phyloP scores from a whole-genome alignment of 2,888 invertebrate genomes.

The Meliscaeva auricollis region DNA sequence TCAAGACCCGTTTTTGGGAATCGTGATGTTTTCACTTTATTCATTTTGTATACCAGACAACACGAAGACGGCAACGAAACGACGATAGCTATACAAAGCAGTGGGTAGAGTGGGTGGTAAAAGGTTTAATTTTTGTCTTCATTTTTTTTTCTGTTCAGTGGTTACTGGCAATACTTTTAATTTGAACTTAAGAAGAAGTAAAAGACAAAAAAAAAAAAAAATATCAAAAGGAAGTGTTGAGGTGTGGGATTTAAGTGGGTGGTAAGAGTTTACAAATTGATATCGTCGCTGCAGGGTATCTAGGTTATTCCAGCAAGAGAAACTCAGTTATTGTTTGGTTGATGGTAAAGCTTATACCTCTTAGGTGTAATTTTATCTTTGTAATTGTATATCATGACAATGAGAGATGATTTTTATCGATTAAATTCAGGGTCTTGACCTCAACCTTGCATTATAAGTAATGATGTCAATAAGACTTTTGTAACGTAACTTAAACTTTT shows the following conservation, averaged over 20 bases:
- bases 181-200: conserved; percentile 4
- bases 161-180: conserved; percentile 30
- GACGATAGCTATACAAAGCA: background rate
- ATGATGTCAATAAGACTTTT: conserved; percentile 7
- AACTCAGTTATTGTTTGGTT: conserved; percentile 22
- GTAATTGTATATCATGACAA: conserved; percentile 11
- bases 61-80: background rate
- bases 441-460: conserved; percentile 13
- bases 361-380: background rate
- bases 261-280: conserved; percentile 52
- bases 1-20: conserved; percentile 43
- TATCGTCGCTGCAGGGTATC: conserved; percentile 43
- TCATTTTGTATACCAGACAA: conserved; percentile 1
- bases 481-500: background rate
- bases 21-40: conserved; percentile 65
- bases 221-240: conserved; percentile 30
- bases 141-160: background rate
- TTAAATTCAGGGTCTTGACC: conserved; percentile 10
- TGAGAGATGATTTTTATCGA: conserved; percentile 11
- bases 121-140: conserved; percentile 32
- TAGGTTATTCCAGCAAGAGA: conserved; percentile 37
- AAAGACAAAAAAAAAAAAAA: background rate
- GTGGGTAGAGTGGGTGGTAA: conserved; percentile 39
- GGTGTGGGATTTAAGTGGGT: conserved; percentile 50
- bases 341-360: background rate